Evolutionary conservation across 1,140 invertebrate genomes (phyloP).

Genomic region (Apis laboriosa): DNA sequence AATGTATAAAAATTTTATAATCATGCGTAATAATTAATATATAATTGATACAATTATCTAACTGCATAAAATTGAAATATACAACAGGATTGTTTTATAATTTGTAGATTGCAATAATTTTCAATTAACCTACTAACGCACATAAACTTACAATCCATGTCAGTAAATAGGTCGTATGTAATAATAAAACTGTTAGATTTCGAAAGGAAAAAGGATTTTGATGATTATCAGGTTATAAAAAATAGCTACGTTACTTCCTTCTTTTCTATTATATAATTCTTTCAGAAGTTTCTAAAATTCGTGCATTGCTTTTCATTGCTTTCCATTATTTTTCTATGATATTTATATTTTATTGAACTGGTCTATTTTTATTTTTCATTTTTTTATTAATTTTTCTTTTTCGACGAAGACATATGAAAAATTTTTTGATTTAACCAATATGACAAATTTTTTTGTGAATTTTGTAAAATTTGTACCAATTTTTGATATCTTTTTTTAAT

Average conservation of each 20-base stretch:
- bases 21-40: neutral
- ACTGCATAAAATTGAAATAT: too few relatives aligned
- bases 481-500: too few relatives aligned
- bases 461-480: too few relatives aligned
- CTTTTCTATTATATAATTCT: slow-evolving; percentile 40
- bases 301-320: neutral
- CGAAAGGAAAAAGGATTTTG: slow-evolving; percentile 45
- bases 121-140: slow-evolving; percentile 10
- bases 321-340: neutral
- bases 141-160: neutral
- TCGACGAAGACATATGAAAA: too few relatives aligned
- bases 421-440: neutral
- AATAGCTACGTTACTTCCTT: slow-evolving; percentile 31
- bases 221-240: slow-evolving; percentile 48
- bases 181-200: neutral
- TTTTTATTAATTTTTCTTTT: too few relatives aligned
- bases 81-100: neutral
- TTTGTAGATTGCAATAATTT: neutral
- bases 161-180: neutral
- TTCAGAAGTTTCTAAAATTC: slow-evolving; percentile 56
- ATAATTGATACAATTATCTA: neutral
- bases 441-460: neutral
- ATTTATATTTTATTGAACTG: neutral
- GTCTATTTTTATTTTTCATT: neutral
- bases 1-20: neutral